Evolutionary conservation across 2,888 invertebrate species (phyloP).

Genomic region (Drosophila eohydei): DNA sequence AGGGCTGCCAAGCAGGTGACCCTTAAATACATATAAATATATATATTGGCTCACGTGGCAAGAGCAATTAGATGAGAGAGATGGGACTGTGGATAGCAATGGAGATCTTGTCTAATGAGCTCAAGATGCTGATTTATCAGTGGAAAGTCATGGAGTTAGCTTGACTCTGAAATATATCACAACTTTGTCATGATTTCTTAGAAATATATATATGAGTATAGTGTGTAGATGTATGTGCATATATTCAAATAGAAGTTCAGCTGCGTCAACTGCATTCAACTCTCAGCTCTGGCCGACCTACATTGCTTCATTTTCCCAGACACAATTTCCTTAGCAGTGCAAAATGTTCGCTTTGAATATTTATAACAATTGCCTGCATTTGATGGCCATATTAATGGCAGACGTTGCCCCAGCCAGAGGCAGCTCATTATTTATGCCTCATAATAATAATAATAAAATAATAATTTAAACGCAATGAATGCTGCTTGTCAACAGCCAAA

Average conservation of each 20-base stretch:
- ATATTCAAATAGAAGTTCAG: not conserved
- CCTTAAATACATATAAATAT: not conserved
- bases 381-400: slow-evolving; percentile 74
- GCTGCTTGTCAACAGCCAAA: slow-evolving; percentile 69
- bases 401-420: slow-evolving; percentile 32
- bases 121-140: not conserved
- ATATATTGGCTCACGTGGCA: slow-evolving; percentile 44
- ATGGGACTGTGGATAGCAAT: slow-evolving; percentile 2
- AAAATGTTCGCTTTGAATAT: slow-evolving; percentile 49
- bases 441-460: slow-evolving; percentile 75
- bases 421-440: slow-evolving; percentile 60
- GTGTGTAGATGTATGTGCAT: not conserved
- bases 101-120: not conserved
- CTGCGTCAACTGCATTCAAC: not conserved
- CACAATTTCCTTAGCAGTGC: slow-evolving; percentile 24
- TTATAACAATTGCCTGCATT: slow-evolving; percentile 67
- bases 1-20: slow-evolving; percentile 48
- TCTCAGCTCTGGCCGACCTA: slow-evolving; percentile 7
- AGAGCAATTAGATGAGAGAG: slow-evolving; percentile 21
- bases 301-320: slow-evolving; percentile 43
- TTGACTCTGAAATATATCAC: not conserved
- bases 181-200: not conserved
- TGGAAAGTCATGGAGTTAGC: not conserved
- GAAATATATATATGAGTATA: not conserved
- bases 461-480: slow-evolving; percentile 78